Evolutionary conservation across 1,140 invertebrate genomes (phyloP).

Genomic region (Ceratitis capitata): DNA sequence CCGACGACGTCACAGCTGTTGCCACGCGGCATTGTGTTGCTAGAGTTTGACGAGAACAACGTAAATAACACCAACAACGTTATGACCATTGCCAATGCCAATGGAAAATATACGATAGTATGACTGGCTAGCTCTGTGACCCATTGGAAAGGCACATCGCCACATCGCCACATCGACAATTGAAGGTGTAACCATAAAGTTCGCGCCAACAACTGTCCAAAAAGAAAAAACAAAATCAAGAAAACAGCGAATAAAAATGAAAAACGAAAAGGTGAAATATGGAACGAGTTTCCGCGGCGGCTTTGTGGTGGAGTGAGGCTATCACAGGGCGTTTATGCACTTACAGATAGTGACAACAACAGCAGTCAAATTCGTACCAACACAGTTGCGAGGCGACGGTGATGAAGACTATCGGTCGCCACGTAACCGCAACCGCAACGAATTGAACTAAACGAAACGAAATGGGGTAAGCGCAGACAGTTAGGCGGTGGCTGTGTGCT

Average conservation of each 20-base stretch:
- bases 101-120: background rate
- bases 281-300: background rate
- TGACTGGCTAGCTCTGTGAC: background rate
- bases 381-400: background rate
- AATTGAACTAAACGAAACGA: conserved; percentile 10
- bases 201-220: conserved; percentile 57
- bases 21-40: background rate
- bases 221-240: too few relatives aligned
- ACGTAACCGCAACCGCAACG: conserved; percentile 10
- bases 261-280: background rate
- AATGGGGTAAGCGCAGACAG: conserved; percentile 25
- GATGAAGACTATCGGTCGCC: background rate
- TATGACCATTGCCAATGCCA: conserved; percentile 27
- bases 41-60: background rate
- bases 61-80: background rate
- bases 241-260: too few relatives aligned
- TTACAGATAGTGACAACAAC: conserved; percentile 21
- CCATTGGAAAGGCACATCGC: background rate
- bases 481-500: conserved; percentile 24
- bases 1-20: conserved; percentile 10
- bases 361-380: background rate
- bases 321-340: conserved; percentile 33
- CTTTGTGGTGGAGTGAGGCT: background rate
- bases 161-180: background rate
- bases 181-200: conserved; percentile 62